Evolutionary conservation across 1,140 invertebrate genomes (phyloP), one percentile per base, ranked within the genome.

Genomic region (Drosophila kurseongensis): DNA sequence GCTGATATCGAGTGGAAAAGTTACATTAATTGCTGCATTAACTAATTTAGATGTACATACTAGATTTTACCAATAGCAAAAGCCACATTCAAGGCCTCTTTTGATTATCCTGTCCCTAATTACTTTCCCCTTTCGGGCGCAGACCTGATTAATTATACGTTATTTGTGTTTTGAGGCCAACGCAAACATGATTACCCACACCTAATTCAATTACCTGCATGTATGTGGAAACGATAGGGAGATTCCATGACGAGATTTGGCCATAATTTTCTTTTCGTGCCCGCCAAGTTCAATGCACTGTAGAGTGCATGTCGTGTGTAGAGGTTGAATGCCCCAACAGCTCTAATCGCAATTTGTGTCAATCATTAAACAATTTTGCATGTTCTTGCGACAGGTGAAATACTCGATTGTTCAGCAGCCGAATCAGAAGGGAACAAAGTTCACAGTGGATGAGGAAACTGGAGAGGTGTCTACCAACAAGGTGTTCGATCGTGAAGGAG

Each of bases 321-420:
- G 66, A 57, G 77, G 62, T 52, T 54, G 65, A 69, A 51, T 40
- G 73, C 57, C 78, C 62, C 73, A n/a, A 40, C 41, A 35, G 56
- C 57, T 57, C 48, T 59, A 76, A 74, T 74, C 62, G 50, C 48
- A 75, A 78, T 71, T 75, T 61, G 63, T 75, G 82, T 75, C 81
- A 85, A 81, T 86, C 67, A 81, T 57, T 85, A 78, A 75, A 48
- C 56, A 38, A 78, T 77, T 77, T 78, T 82, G 51, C 74, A 83
- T 82, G 65, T 76, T 76, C 27, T 51, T 38, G 58, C 47, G 36
- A 23, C 80, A 92, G 90, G 96, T 97, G 10, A 98, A 98, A 92
- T 98, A 98, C 92, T 98, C 97, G 10, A 98, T 98, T 85, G 98
- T 98, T 0, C 97, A 98, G 91, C 97, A 98, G 92, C 98, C 97